These are phyloP conservation scores for Phoenoteleia sp. DNA, from an alignment of 2,888 invertebrate species.

Conservation along the genomic window DNA sequence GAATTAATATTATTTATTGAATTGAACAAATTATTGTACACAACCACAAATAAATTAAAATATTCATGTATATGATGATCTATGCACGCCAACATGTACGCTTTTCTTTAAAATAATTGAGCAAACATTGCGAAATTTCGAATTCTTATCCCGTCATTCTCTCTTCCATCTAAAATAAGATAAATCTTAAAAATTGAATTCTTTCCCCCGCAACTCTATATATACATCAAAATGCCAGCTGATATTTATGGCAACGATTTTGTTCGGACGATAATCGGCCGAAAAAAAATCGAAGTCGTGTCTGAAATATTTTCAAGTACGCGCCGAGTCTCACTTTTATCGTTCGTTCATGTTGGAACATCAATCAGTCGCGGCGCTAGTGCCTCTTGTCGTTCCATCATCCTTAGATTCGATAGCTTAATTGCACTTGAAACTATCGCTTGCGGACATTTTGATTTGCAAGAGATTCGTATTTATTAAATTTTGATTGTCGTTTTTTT, in stretches of 20 bases:
- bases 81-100: no score
- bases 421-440: not conserved
- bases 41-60: no score
- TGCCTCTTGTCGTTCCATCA: slow-evolving; percentile 14
- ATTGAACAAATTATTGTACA: no score
- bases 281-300: slow-evolving; percentile 30
- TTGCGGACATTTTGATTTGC: not conserved
- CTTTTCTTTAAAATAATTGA: no score
- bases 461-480: not conserved
- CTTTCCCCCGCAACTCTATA: no score
- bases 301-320: slow-evolving; percentile 47
- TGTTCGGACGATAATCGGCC: slow-evolving; percentile 39
- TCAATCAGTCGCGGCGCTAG: slow-evolving; percentile 7
- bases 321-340: slow-evolving; percentile 25
- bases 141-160: slow-evolving; percentile 14
- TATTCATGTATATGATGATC: no score
- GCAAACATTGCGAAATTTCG: slow-evolving; percentile 10
- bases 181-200: slow-evolving; percentile 45
- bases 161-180: slow-evolving; percentile 14
- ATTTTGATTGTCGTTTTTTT: no score
- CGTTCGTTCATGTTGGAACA: slow-evolving; percentile 22
- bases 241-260: slow-evolving; percentile 45
- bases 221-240: slow-evolving; percentile 27
- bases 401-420: slow-evolving; percentile 20
- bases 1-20: no score